Evolutionary conservation across 1,140 invertebrate species (phyloP), one percentile per base, ranked within the genome.

Genomic region (Oscheius sp.): DNA sequence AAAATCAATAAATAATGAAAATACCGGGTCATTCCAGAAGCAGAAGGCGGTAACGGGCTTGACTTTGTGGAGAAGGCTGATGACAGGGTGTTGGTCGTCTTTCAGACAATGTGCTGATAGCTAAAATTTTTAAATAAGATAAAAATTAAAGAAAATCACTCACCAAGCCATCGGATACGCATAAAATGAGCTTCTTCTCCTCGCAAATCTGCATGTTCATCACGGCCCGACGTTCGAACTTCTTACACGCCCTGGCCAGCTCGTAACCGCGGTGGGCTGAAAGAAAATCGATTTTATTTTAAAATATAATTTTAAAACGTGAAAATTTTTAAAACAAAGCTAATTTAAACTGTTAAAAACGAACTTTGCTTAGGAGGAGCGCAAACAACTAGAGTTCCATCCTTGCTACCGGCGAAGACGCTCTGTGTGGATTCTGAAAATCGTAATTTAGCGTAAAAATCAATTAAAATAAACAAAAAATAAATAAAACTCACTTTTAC

Each of bases 391-490:
- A 71, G 42, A 52, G 45, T 42, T 64, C 69, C 69, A 23, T 55
- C 62, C 52, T 23, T 38, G 32, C 69, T 58, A 10, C 69, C 69
- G 4, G 62, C 62, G 10, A 71, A 32, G 20, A 71, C 23, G 26
- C 52, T 64, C n/a, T 71, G 61, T 4, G 58, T 64, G 3, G 69
- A 63, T 63, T 71, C 69, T 71, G 61, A 63, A 71, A 49, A 7
- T n/a, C n/a, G 29, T n/a, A n/a, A n/a, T n/a, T n/a, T n/a, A n/a
- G n/a, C n/a, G n/a, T n/a, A n/a, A n/a, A n/a, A n/a, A n/a, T 13
- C 13, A 52, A 59, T 52, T 28, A 15, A 42, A 68, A 31, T 3
- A n/a, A 52, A 13, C 0, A 58, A 28, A 23, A 31, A 52, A 20
- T 18, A 15, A 55, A 62, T n/a, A 7, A 26, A 10, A 29, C 32